Conservation (phyloP, 2,797 vertebrate genomes). For the Chelon auratus region DNA sequence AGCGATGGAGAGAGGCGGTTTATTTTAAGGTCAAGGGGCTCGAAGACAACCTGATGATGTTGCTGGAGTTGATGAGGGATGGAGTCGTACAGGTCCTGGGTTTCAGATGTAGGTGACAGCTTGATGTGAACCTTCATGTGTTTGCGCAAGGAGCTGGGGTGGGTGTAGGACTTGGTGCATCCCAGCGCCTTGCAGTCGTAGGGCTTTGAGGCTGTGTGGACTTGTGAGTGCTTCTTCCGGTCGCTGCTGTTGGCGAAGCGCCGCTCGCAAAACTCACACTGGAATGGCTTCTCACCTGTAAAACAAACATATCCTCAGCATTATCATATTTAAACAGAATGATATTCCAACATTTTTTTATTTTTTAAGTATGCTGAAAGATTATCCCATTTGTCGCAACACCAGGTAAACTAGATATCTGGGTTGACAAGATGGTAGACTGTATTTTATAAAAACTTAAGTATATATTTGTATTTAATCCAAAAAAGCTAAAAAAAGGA, state of each 20-base stretch:
- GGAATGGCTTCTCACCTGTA: slow-evolving; percentile 98
- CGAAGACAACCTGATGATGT: slow-evolving; percentile 65
- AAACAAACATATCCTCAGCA: slow-evolving; percentile 48
- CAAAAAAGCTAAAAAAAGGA: too few relatives aligned
- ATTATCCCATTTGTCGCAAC: background rate
- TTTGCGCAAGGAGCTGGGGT: slow-evolving; percentile 95
- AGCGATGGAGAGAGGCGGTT: slow-evolving; percentile 69
- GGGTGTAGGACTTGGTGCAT: slow-evolving; percentile 96
- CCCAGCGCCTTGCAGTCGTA: slow-evolving; percentile 98
- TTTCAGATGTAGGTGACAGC: slow-evolving; percentile 89
- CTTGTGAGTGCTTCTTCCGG: slow-evolving; percentile 97
- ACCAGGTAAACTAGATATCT: background rate
- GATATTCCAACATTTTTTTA: background rate
- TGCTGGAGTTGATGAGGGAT: slow-evolving; percentile 67
- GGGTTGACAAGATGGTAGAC: background rate
- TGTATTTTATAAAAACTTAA: background rate
- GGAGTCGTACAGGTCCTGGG: slow-evolving; percentile 83
- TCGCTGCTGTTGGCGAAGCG: slow-evolving; percentile 99
- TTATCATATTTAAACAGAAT: background rate
- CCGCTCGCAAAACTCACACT: slow-evolving; percentile 98
- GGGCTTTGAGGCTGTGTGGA: slow-evolving; percentile 97
- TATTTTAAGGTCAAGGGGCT: slow-evolving; percentile 81
- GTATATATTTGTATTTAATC: background rate
- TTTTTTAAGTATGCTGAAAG: background rate
- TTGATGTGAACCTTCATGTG: slow-evolving; percentile 99